A percentile compares a stretch with the other conserved stretches of the same genome.
These are phyloP conservation scores for Leiothrix lutea DNA, from an alignment of 2,113 vertebrate genomes.

Conservation along the genomic window DNA sequence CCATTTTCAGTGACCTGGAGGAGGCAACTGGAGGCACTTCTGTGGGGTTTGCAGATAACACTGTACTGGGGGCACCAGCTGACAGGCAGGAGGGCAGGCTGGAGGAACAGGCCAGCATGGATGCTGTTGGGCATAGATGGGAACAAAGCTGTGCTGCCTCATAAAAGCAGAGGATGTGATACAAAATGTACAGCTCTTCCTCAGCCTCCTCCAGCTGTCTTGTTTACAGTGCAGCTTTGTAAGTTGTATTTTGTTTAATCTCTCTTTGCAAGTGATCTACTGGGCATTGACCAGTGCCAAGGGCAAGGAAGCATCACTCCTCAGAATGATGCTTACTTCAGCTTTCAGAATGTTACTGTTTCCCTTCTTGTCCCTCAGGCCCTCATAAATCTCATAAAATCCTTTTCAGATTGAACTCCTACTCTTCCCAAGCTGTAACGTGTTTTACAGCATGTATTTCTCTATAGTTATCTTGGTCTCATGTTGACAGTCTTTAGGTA, in stretches of 20 bases:
- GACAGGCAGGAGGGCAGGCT: background rate
- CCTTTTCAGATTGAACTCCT: conserved; percentile 37
- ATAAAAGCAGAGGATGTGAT: background rate
- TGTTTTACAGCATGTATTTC: conserved; percentile 24
- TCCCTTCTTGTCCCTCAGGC: background rate
- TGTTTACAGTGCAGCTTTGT: background rate
- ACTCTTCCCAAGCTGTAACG: background rate
- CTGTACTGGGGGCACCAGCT: rapidly evolving
- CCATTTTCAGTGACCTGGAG: background rate
- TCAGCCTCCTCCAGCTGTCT: background rate
- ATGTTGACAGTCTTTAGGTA: conserved; percentile 16
- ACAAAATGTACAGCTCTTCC: background rate
- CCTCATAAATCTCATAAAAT: conserved; percentile 19
- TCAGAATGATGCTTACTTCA: background rate
- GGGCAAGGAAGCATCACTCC: background rate
- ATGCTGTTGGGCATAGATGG: background rate
- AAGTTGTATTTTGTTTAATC: background rate
- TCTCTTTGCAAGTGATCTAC: background rate
- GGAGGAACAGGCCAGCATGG: background rate
- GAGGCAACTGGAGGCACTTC: background rate
- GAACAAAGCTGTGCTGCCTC: background rate
- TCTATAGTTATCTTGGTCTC: background rate
- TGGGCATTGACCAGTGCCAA: background rate
- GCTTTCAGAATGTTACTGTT: background rate
- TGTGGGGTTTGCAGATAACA: background rate